These are phyloP conservation scores for Zaprionus capensis DNA, from an alignment of 1,140 invertebrate genomes.

Conservation along the genomic window DNA sequence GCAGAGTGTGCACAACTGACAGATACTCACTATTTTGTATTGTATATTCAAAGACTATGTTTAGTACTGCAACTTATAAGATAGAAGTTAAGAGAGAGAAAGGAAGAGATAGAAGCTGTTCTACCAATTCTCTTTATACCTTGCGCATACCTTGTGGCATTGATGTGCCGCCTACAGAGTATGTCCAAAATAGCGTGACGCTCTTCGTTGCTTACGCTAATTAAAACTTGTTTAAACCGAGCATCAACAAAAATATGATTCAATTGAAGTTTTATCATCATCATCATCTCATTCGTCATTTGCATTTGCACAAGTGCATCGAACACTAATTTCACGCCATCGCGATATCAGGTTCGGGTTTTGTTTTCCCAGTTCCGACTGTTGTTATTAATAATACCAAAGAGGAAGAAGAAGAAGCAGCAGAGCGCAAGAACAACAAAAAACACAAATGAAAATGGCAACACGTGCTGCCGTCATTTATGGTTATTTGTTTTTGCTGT, in stretches of 20 bases:
- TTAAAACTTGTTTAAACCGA: constrained; percentile 37
- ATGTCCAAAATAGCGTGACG: constrained; percentile 3
- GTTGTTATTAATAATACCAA: constrained; percentile 20
- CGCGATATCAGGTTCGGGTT: constrained; percentile 23
- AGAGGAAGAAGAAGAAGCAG: background rate
- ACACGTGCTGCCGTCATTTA: constrained; percentile 20
- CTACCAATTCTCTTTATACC: too few species aligned
- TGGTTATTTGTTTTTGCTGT: constrained; percentile 3
- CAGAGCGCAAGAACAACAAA: background rate
- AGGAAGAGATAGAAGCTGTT: too few species aligned
- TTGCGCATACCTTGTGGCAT: background rate
- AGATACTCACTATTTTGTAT: background rate
- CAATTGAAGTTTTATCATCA: constrained; percentile 17
- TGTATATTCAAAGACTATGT: too few species aligned
- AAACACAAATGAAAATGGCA: constrained; percentile 1
- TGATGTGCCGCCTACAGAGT: constrained; percentile 6
- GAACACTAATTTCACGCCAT: background rate
- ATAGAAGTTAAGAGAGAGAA: too few species aligned
- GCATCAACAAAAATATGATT: constrained; percentile 2
- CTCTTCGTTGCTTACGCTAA: constrained; percentile 5
- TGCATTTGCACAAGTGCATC: constrained; percentile 46
- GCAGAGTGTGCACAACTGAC: background rate
- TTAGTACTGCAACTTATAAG: too few species aligned
- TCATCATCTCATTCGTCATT: constrained; percentile 9
- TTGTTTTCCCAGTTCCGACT: constrained; percentile 5